A percentile compares a stretch with the other conserved stretches of the same genome.
phyloP scores from a whole-genome alignment of 2,888 invertebrate genomes.

The Eristalinus sepulchralis region DNA sequence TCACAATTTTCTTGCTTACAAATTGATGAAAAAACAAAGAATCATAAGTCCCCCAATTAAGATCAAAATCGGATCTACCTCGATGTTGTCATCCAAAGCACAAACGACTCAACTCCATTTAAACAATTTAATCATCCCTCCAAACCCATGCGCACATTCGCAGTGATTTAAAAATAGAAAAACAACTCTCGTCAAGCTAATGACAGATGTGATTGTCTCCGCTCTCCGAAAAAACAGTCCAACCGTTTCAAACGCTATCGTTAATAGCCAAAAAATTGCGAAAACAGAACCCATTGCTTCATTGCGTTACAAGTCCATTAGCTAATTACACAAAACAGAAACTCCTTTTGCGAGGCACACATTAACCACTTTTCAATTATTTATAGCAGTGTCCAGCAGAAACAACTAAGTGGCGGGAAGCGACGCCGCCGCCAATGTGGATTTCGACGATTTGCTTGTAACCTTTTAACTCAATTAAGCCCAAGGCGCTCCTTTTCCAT shows the following conservation, averaged over 20 bases:
- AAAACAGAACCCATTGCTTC: constrained; percentile 1
- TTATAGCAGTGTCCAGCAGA: constrained; percentile 2
- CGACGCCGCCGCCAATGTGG: constrained; percentile 13
- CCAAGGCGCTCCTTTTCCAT: constrained; percentile 26
- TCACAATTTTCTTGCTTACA: too few species aligned
- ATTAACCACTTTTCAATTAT: constrained; percentile 42
- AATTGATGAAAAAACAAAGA: too few species aligned
- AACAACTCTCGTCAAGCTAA: background rate
- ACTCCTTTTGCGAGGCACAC: constrained; percentile 19
- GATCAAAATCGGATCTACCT: too few species aligned
- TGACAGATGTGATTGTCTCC: background rate
- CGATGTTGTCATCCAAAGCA: too few species aligned
- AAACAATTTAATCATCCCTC: background rate
- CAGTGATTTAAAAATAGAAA: background rate
- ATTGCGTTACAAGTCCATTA: constrained; percentile 34
- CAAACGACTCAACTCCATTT: too few species aligned
- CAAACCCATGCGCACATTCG: too few species aligned
- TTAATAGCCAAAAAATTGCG: background rate
- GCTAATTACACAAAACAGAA: constrained; percentile 40
- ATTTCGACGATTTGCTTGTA: constrained; percentile 23
- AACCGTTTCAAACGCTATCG: background rate
- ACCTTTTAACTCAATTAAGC: constrained; percentile 57
- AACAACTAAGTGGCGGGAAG: background rate
- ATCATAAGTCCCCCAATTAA: too few species aligned
- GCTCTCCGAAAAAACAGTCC: background rate